These are phyloP conservation scores for Polypedilum vanderplanki DNA, from an alignment of 1,140 invertebrate species.

Conservation along the genomic window DNA sequence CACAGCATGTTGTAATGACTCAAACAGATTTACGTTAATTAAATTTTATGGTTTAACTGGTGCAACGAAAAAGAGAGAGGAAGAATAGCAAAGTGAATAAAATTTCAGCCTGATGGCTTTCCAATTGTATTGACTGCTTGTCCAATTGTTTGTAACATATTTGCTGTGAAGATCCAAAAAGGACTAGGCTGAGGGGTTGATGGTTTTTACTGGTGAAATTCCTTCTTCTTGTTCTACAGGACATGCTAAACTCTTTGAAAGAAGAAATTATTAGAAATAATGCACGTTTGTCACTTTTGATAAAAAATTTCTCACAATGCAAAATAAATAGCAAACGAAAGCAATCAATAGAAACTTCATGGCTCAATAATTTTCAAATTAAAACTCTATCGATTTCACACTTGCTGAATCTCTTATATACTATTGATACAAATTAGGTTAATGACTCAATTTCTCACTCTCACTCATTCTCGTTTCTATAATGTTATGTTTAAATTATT, in stretches of 20 bases:
- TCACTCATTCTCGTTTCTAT: background rate
- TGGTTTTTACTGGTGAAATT: no score
- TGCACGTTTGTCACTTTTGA: background rate
- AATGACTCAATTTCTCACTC: slow-evolving; percentile 3
- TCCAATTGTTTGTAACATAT: no score
- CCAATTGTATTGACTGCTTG: no score
- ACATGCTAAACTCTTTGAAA: background rate
- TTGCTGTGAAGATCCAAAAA: no score
- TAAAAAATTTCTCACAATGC: background rate
- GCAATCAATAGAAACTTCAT: background rate
- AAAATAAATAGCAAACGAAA: background rate
- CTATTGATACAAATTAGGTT: background rate
- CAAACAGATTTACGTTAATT: slow-evolving; percentile 13
- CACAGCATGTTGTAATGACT: background rate
- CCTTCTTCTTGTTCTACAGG: background rate
- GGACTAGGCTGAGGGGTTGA: no score
- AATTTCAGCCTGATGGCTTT: no score
- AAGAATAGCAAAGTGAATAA: no score
- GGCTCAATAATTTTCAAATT: background rate
- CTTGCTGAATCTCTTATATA: background rate
- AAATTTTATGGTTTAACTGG: background rate
- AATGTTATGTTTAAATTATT: no score
- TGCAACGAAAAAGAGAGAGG: no score
- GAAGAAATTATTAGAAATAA: background rate
- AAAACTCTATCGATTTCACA: background rate